Percentiles rank a stretch among this genome's conserved stretches.
phyloP scores from a whole-genome alignment of 1,140 invertebrate species.

The Megalopta genalis region DNA sequence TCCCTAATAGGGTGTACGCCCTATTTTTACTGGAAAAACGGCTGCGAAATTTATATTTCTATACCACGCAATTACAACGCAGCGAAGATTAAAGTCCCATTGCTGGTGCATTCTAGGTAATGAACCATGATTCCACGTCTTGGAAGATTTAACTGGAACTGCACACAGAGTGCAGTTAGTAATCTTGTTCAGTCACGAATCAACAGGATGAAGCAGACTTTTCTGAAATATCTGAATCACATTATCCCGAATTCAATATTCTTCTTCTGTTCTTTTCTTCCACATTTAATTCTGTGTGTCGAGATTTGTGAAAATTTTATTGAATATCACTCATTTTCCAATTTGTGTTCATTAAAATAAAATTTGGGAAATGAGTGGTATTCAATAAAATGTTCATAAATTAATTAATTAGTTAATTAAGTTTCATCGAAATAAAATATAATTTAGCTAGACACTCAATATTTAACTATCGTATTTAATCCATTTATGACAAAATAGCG shows the following conservation, averaged over 20 bases:
- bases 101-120: slow-evolving; percentile 2
- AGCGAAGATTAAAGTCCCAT: slow-evolving; percentile 36
- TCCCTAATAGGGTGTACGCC: slow-evolving; percentile 25
- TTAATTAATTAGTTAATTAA: too few species aligned
- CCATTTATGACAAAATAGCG: too few species aligned
- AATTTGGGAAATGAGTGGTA: too few species aligned
- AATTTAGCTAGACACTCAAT: too few species aligned
- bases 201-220: background rate
- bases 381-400: too few species aligned
- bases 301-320: background rate
- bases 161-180: background rate
- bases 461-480: too few species aligned
- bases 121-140: slow-evolving; percentile 14
- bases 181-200: background rate
- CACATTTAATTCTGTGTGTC: too few species aligned
- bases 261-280: too few species aligned
- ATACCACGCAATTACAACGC: slow-evolving; percentile 11
- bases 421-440: too few species aligned
- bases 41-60: slow-evolving; percentile 32
- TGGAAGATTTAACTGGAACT: slow-evolving; percentile 18
- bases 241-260: background rate
- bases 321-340: background rate
- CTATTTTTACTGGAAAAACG: slow-evolving; percentile 31
- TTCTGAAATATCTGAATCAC: background rate
- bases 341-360: background rate